Percentiles rank a stretch among this genome's conserved stretches.
phyloP scores from a whole-genome alignment of 2,888 invertebrate species.

The Allolobophora icterica region DNA sequence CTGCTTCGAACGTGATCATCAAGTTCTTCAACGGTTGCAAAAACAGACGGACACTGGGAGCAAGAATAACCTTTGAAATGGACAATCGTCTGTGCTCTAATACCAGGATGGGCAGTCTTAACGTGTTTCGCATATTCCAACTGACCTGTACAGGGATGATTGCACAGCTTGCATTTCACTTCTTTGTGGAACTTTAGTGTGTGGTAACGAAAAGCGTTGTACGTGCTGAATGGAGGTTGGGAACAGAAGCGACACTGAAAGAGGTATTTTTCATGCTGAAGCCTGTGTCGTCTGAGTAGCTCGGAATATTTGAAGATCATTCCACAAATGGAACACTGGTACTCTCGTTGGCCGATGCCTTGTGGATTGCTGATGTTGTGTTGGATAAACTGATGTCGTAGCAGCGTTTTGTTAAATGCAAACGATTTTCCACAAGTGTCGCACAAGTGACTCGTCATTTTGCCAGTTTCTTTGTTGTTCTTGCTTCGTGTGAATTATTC shows the following conservation, averaged over 20 bases:
- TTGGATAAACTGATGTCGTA: not conserved
- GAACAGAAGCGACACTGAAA: not conserved
- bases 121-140: constrained; percentile 17
- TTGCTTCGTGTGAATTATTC: not conserved
- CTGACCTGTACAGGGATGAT: not conserved
- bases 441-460: not conserved
- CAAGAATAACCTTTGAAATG: not conserved
- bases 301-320: not conserved
- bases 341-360: constrained; percentile 8
- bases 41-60: not conserved
- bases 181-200: not conserved
- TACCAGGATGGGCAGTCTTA: not conserved
- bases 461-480: not conserved
- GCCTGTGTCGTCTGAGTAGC: not conserved
- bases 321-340: not conserved
- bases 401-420: not conserved
- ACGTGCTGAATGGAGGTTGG: not conserved
- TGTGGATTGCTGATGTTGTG: not conserved
- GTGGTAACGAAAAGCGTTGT: not conserved
- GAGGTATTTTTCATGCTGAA: not conserved
- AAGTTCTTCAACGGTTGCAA: not conserved
- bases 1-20: not conserved
- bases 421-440: not conserved
- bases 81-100: not conserved
- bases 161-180: not conserved